Percentiles rank a stretch among this genome's conserved stretches.
phyloP scores from a whole-genome alignment of 2,888 invertebrate species.

The Eristalinus sepulchralis region DNA sequence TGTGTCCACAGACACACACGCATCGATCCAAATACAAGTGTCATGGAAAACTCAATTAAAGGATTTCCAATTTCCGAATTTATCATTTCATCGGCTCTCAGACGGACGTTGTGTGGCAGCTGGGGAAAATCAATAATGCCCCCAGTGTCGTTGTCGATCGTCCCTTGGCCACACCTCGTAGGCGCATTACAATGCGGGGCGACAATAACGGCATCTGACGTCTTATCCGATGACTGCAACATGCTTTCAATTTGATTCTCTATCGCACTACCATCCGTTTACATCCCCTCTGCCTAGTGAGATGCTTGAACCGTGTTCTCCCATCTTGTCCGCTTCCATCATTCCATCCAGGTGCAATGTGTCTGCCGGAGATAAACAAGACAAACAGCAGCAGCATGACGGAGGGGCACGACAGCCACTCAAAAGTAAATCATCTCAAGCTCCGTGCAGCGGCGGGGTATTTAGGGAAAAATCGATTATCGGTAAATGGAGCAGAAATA shows the following conservation, averaged over 20 bases:
- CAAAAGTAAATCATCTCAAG: slow-evolving; percentile 51
- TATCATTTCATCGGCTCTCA: slow-evolving; percentile 46
- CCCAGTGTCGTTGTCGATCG: background rate
- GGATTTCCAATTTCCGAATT: slow-evolving; percentile 57
- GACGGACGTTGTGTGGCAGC: background rate
- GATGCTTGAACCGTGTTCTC: slow-evolving; percentile 25
- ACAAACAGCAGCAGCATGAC: slow-evolving; percentile 22
- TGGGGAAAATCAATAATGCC: slow-evolving; percentile 57
- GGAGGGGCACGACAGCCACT: slow-evolving; percentile 34
- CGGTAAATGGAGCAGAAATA: slow-evolving; percentile 67
- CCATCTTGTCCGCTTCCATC: background rate
- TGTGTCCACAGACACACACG: background rate
- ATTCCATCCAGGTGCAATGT: slow-evolving; percentile 22
- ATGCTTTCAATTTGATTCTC: slow-evolving; percentile 39
- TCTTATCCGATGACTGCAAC: slow-evolving; percentile 53
- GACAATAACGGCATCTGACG: slow-evolving; percentile 50
- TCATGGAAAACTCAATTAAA: slow-evolving; percentile 61
- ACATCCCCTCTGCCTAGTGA: background rate
- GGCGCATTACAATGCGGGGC: slow-evolving; percentile 24
- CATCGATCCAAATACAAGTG: slow-evolving; percentile 12
- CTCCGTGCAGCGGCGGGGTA: slow-evolving; percentile 21
- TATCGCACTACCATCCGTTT: slow-evolving; percentile 25
- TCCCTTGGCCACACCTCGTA: background rate
- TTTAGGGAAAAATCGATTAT: slow-evolving; percentile 65
- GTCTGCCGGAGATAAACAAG: slow-evolving; percentile 44